Percentiles rank a stretch among this genome's conserved stretches.
These are phyloP conservation scores for Bungarus multicinctus DNA, from an alignment of 2,113 vertebrate species.

Conservation along the genomic window DNA sequence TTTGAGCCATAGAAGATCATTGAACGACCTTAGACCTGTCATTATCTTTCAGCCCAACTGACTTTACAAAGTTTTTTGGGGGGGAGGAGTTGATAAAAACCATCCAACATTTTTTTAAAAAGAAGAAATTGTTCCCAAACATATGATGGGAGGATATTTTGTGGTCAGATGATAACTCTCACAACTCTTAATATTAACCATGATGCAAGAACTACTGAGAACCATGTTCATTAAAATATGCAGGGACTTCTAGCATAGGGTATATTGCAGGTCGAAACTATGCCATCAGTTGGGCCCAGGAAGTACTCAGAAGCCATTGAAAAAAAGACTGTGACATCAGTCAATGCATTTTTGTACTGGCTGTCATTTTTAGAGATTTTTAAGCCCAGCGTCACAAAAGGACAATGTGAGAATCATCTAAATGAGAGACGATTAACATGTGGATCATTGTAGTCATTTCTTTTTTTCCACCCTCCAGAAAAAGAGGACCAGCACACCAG, in stretches of 20 bases:
- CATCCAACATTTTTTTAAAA: neutral
- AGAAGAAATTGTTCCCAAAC: neutral
- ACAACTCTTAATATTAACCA: neutral
- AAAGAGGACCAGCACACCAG: neutral
- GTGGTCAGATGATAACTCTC: neutral
- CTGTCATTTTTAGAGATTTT: neutral
- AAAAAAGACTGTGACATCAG: neutral
- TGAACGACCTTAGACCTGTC: neutral
- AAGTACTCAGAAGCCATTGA: neutral
- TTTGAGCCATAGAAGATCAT: neutral
- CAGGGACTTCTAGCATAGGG: neutral
- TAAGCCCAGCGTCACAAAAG: neutral
- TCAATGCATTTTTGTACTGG: neutral
- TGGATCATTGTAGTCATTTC: neutral
- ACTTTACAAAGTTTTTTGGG: neutral
- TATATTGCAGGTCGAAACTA: neutral
- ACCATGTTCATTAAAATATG: neutral
- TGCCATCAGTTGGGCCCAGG: neutral
- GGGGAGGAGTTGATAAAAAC: neutral
- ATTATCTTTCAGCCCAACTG: neutral
- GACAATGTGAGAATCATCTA: neutral
- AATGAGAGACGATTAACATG: neutral
- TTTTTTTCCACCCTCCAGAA: neutral
- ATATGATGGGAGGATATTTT: neutral
- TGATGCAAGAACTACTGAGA: neutral